Conservation (phyloP, 64 coral and sea anemone genomes). For the Acropora yongei region DNA sequence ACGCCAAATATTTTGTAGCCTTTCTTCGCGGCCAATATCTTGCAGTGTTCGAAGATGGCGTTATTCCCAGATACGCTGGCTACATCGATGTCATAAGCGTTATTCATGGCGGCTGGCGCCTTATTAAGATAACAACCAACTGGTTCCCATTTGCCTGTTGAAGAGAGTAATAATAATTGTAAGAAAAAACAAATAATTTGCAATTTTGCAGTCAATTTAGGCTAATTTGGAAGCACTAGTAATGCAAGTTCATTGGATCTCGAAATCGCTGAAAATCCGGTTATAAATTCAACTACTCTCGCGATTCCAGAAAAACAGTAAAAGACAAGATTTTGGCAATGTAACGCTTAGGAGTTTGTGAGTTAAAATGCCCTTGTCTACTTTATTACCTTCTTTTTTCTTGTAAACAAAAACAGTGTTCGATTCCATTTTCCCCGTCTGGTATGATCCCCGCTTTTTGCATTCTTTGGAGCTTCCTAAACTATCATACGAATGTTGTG, state of each 20-base stretch:
- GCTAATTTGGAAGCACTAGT: too few relatives aligned
- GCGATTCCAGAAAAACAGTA: too few relatives aligned
- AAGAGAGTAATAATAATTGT: too few relatives aligned
- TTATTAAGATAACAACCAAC: conserved; percentile 18
- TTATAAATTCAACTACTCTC: too few relatives aligned
- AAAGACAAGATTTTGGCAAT: too few relatives aligned
- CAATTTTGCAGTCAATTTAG: too few relatives aligned
- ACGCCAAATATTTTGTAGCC: conserved; percentile 4
- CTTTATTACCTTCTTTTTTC: neutral
- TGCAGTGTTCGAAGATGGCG: conserved; percentile 3
- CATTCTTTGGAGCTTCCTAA: neutral
- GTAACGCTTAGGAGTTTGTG: too few relatives aligned
- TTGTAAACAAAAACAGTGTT: neutral
- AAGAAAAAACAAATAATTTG: too few relatives aligned
- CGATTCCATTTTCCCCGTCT: neutral
- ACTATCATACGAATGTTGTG: neutral
- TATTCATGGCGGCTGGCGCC: neutral
- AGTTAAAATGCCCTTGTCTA: neutral
- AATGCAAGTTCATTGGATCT: too few relatives aligned
- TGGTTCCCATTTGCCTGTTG: neutral
- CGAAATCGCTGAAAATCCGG: too few relatives aligned
- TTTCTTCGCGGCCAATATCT: neutral
- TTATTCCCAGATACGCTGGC: neutral
- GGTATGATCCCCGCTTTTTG: neutral
- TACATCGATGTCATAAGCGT: neutral